Base-by-base conservation (phyloP, 1,140 invertebrate species). In the Formica selysi region DNA sequence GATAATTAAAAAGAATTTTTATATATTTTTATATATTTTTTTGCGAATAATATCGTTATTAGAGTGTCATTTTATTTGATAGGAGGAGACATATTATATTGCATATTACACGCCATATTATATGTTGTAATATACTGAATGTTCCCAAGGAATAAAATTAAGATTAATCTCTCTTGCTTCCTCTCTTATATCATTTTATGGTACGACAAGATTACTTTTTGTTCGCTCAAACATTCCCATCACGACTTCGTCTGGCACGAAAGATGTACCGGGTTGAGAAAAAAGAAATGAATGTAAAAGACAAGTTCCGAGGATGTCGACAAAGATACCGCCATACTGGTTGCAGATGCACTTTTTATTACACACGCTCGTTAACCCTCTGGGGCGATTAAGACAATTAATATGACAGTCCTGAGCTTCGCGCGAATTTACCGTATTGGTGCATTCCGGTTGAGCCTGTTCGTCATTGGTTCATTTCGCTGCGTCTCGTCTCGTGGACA, bases 301-400 rank as follows among this genome's bases (percentile, higher is more conserved):
- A n/a, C 48, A 8, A 38, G 57, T 32, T n/a, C 19, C 57, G 64
- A 51, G 16, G 13, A 51, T 61, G 68, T 73, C 11, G 48, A 76
- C 65, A 65, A 86, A 86, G 78, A 71, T 10, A 70, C 85, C 51
- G 51, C 8, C 38, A 26, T 59, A 19, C 44, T 51, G 54, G 16
- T 62, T 36, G 81, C 73, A 84, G 73, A 84, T 76, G 67, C 61
- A 67, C 79, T 88, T 88, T 26, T 76, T n/a, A 38, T 0, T 11
- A 7, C 61, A 62, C 64, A 61, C 44, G 68, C 11, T 81, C 41
- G 13, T 81, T 85, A 70, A 86, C 22, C n/a, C 73, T 54, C 41
- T 4, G 29, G 11, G 85, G 73, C 84, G 38, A 76, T 79, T 79
- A 38, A 44, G 59, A 61, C 79, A 87, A 89, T 84, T 86, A 79